Percentiles rank a stretch among this genome's conserved stretches.
Conservation (phyloP, 2,797 vertebrate genomes). For the Sebastes trivittatus region DNA sequence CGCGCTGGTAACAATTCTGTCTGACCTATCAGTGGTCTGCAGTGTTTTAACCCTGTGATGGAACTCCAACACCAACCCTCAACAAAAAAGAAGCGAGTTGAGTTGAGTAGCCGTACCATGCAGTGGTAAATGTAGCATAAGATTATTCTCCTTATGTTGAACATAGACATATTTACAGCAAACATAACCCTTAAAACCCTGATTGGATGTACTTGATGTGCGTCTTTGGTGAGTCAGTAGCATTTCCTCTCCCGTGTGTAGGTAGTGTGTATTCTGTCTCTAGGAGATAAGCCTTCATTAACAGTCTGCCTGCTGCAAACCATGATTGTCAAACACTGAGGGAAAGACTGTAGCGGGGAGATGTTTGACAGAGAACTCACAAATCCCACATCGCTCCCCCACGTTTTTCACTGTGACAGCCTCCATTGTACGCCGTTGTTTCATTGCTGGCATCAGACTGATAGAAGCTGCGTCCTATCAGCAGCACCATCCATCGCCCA, state of each 20-base stretch:
- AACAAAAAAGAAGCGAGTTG: no score
- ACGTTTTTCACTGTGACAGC: conserved; percentile 52
- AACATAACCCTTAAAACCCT: neutral
- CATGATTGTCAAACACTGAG: conserved; percentile 40
- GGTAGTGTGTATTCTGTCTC: conserved; percentile 60
- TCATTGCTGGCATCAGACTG: conserved; percentile 55
- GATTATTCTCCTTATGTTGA: neutral
- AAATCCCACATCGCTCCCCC: conserved; percentile 64
- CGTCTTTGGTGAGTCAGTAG: conserved; percentile 41
- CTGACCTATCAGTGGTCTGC: no score
- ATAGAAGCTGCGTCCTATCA: conserved; percentile 59
- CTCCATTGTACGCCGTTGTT: conserved; percentile 51
- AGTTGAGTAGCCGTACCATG: neutral
- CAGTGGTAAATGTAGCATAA: neutral
- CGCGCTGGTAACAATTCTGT: no score
- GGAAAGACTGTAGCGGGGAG: conserved; percentile 16
- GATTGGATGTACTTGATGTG: conserved; percentile 27
- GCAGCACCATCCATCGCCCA: conserved; percentile 63
- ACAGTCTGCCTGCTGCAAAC: conserved; percentile 50
- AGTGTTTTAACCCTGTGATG: no score
- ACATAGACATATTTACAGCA: neutral
- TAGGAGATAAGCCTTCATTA: conserved; percentile 67
- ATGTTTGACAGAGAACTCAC: conserved; percentile 60
- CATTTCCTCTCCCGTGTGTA: conserved; percentile 40
- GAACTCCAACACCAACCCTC: no score